These are phyloP conservation scores for Misgurnus mizolepis DNA, from an alignment of 2,113 vertebrate species.

Conservation along the genomic window DNA sequence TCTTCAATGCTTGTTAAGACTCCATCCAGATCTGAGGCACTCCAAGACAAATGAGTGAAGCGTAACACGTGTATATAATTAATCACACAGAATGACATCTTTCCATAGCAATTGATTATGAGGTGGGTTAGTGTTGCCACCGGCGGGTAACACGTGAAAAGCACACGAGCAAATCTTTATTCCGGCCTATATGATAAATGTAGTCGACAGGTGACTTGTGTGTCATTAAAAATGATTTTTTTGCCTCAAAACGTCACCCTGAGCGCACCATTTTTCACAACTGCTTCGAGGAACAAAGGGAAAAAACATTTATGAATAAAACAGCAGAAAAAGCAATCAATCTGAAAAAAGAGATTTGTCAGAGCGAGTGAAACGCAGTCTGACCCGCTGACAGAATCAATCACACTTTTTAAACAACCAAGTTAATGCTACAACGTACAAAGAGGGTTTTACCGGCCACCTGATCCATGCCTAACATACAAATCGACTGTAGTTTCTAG, in stretches of 20 bases:
- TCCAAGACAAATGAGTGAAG: conserved; percentile 51
- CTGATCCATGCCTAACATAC: background rate
- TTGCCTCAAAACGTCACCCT: conserved; percentile 46
- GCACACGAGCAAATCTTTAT: conserved; percentile 46
- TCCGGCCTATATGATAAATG: conserved; percentile 50
- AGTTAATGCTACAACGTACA: conserved; percentile 11
- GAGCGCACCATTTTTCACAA: conserved; percentile 61
- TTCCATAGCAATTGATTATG: conserved; percentile 38
- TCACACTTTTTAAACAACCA: conserved; percentile 42
- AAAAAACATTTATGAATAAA: conserved; percentile 70
- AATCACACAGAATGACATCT: conserved; percentile 49
- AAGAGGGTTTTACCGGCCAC: conserved; percentile 5
- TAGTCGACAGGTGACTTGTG: conserved; percentile 53
- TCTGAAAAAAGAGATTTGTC: conserved; percentile 69
- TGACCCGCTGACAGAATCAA: conserved; percentile 58
- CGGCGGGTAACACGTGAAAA: conserved; percentile 57
- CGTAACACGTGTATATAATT: conserved; percentile 45
- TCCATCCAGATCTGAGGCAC: conserved; percentile 34
- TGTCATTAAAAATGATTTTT: conserved; percentile 51
- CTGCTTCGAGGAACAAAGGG: conserved; percentile 53
- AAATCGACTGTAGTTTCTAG: background rate
- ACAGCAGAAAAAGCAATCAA: conserved; percentile 69
- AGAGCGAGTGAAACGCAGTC: conserved; percentile 61
- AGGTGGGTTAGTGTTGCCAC: conserved; percentile 40
- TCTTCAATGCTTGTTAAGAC: conserved; percentile 36